Percentiles rank a stretch among this genome's conserved stretches.
phyloP scores from a whole-genome alignment of 2,797 vertebrate genomes.

The Podarcis siculus region DNA sequence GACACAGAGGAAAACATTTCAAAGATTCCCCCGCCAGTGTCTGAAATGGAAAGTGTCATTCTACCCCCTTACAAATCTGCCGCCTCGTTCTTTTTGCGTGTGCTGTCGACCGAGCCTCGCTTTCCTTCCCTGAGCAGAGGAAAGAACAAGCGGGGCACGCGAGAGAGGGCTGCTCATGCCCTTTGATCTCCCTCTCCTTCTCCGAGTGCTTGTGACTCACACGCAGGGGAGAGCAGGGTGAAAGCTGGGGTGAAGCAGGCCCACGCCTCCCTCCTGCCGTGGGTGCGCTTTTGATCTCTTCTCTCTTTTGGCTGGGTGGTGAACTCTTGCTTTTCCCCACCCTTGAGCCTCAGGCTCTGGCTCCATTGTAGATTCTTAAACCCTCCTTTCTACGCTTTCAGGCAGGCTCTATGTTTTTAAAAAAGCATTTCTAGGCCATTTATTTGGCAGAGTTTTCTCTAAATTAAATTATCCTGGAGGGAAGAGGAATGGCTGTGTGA shows the following conservation, averaged over 20 bases:
- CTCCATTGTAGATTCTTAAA: not conserved
- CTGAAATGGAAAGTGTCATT: not conserved
- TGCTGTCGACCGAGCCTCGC: not conserved
- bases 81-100: not conserved
- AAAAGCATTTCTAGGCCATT: not conserved
- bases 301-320: not conserved
- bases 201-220: not conserved
- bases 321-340: not conserved
- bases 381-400: too few relatives aligned
- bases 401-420: not conserved
- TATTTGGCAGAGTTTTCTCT: not conserved
- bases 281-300: not conserved
- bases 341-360: not conserved
- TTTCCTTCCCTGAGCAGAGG: not conserved
- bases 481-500: not conserved
- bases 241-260: not conserved
- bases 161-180: not conserved
- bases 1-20: not conserved
- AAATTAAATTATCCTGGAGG: not conserved
- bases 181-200: not conserved
- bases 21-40: not conserved
- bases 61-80: not conserved
- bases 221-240: not conserved
- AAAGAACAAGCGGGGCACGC: not conserved
- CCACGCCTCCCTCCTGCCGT: not conserved